Base-by-base conservation (phyloP, 1,140 invertebrate genomes). In the Pachypeltis micranthus region DNA sequence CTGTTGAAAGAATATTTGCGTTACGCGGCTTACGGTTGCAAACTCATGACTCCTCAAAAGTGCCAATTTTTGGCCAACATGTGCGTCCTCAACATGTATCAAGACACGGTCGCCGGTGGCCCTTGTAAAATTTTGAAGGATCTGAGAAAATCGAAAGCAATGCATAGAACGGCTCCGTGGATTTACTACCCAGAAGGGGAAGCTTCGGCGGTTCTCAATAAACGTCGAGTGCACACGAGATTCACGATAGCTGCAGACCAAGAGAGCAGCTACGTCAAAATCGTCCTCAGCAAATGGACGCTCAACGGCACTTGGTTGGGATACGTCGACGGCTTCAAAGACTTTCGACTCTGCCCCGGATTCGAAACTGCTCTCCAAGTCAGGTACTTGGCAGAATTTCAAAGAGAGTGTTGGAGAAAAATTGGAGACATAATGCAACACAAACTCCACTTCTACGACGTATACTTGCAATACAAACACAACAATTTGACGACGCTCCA, bases 11-110 rank as follows among this genome's bases (percentile, higher is more conserved):
- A 51, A 7, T 51, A 51, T 21, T 21, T 51, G 23, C 47, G 23
- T 4, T 51, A 51, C 47, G 47, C 21, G 3, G 47, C 47, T 10
- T 51, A 51, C 23, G 69, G 72, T 64, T 71, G 69, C 1, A 71
- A 83, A 68, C 68, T 81, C 19, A 65, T 72, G 63, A 69, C 76
- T 31, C 71, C 78, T 3, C 68, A 75, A 23, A 80, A 84, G 3
- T 90, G 87, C 68, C 81, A 87, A 71, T 72, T 81, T 59, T 71
- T 89, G 31, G 81, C 81, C 1, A 88, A 90, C 73, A 77, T 87
- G 70, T 89, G 87, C 69, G 76, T 79, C 0, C 68, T 87, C 25
- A 80, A 81, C 1, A 72, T 85, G 39, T 81, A 76, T 63, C 73
- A 74, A 21, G 78, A 80, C 59, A 76, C 78, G 61, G 31, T 59